phyloP scores from a whole-genome alignment of 2,888 invertebrate species.

The Calephelis perditalis region DNA sequence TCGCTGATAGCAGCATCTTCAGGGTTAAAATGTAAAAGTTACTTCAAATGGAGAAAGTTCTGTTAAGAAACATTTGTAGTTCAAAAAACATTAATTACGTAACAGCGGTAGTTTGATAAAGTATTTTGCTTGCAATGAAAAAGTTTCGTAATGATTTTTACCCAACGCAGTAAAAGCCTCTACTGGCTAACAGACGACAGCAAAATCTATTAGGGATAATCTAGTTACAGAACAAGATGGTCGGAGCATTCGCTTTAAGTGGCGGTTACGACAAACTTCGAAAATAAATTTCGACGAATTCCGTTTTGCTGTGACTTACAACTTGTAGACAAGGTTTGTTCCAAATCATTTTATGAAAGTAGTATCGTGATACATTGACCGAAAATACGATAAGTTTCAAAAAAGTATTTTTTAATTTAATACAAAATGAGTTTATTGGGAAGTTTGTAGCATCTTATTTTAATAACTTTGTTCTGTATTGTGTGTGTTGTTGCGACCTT shows the following conservation, averaged over 20 bases:
- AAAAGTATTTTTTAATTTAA: no score
- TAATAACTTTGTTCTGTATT: no score
- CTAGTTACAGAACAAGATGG: constrained; percentile 45
- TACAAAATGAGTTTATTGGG: no score
- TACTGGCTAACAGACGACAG: constrained; percentile 30
- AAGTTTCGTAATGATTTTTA: constrained; percentile 1
- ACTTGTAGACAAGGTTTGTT: constrained; percentile 43
- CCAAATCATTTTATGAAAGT: constrained; percentile 14
- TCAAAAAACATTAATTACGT: neutral
- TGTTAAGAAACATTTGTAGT: no score
- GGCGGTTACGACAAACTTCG: constrained; percentile 57
- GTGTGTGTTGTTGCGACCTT: no score
- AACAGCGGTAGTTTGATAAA: neutral
- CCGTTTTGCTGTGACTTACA: constrained; percentile 57
- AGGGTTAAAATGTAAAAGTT: no score
- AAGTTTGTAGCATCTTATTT: no score
- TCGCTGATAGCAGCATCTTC: no score
- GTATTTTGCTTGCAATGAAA: neutral
- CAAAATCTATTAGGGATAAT: constrained; percentile 40
- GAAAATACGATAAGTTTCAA: neutral
- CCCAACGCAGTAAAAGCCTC: neutral
- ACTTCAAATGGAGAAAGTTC: no score
- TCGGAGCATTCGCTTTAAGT: constrained; percentile 47
- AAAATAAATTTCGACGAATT: constrained; percentile 61
- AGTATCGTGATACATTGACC: constrained; percentile 10